These are phyloP conservation scores for Tupaia chinensis DNA, from an alignment of 2,113 vertebrate genomes.

Conservation along the genomic window DNA sequence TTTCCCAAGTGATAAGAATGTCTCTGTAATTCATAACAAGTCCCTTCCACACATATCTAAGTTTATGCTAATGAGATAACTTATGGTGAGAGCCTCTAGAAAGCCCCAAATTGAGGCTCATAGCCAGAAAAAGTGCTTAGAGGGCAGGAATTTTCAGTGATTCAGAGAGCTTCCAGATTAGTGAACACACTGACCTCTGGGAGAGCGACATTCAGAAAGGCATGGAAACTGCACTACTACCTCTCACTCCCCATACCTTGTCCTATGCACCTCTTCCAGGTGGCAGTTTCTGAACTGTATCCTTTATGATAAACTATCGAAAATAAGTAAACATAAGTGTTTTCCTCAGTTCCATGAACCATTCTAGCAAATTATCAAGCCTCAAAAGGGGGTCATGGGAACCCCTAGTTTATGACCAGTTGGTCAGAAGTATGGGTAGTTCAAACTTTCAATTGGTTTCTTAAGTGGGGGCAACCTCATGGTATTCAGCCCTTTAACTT, in stretches of 20 bases:
- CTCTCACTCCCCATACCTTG: neutral
- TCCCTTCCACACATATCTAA: neutral
- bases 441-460: neutral
- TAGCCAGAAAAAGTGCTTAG: neutral
- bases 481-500: neutral
- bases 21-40: neutral
- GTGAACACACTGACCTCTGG: neutral
- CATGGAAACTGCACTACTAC: neutral
- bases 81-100: neutral
- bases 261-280: neutral
- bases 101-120: neutral
- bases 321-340: neutral
- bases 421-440: neutral
- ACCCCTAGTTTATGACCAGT: neutral
- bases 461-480: neutral
- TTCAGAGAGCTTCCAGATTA: neutral
- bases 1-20: neutral
- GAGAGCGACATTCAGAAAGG: neutral
- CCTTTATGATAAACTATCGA: neutral
- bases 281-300: neutral
- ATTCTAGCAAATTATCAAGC: neutral
- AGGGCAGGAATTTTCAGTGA: neutral
- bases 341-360: neutral
- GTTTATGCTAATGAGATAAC: neutral
- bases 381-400: neutral